Percentiles rank a stretch among this genome's conserved stretches.
Conservation (phyloP, 2,888 invertebrate species). For the Diloba caeruleocephala region DNA sequence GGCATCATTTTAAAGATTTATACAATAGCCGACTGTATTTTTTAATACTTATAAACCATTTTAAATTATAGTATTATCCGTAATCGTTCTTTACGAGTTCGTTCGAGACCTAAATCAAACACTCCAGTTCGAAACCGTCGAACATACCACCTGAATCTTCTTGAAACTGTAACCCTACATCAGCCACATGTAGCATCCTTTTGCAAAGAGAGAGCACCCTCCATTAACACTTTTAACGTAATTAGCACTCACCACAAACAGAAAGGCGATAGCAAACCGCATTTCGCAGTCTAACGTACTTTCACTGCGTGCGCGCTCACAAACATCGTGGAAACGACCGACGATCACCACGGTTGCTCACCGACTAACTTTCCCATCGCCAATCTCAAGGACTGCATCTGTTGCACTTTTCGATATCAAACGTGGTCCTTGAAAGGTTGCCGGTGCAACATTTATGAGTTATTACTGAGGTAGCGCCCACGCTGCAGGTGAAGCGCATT, state of each 20-base stretch:
- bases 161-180: conserved; percentile 44
- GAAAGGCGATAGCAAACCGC: conserved; percentile 85
- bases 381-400: conserved; percentile 79
- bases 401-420: conserved; percentile 67
- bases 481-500: conserved; percentile 29
- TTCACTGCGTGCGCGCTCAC: conserved; percentile 80
- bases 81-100: conserved; percentile 26
- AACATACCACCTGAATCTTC: conserved; percentile 50
- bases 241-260: conserved; percentile 88
- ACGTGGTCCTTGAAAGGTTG: conserved; percentile 72
- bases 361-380: conserved; percentile 74
- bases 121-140: conserved; percentile 32
- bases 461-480: conserved; percentile 43
- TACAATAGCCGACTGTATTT: conserved; percentile 39
- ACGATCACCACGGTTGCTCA: conserved; percentile 71
- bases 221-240: conserved; percentile 78
- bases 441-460: conserved; percentile 64
- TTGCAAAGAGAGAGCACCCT: conserved; percentile 69
- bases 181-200: conserved; percentile 54
- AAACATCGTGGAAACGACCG: conserved; percentile 78
- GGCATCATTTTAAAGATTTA: conserved; percentile 24
- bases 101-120: conserved; percentile 34
- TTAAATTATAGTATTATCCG: conserved; percentile 6
- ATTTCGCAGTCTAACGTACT: conserved; percentile 85
- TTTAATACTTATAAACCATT: conserved; percentile 27